phyloP scores from a whole-genome alignment of 2,797 vertebrate species.

The Thalassophryne amazonica region DNA sequence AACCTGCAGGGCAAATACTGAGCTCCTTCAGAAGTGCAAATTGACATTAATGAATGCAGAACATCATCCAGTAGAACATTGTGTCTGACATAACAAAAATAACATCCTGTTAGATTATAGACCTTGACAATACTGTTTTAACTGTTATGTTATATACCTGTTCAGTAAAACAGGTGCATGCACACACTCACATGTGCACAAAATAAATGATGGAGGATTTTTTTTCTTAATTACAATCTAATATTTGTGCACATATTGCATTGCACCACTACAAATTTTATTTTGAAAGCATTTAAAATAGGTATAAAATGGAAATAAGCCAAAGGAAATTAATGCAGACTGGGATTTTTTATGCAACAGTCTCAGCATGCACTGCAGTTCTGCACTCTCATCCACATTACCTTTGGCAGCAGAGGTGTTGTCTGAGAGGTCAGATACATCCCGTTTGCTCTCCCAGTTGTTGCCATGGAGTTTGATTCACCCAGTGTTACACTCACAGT shows the following conservation, averaged over 20 bases:
- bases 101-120: constrained; percentile 47
- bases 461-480: constrained; percentile 73
- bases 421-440: constrained; percentile 68
- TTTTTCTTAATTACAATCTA: not conserved
- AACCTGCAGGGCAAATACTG: constrained; percentile 52
- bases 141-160: constrained; percentile 2
- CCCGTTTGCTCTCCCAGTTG: constrained; percentile 74
- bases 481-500: constrained; percentile 61
- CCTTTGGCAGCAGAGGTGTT: constrained; percentile 81
- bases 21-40: constrained; percentile 46
- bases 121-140: constrained; percentile 23
- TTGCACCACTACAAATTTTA: not conserved
- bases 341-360: not conserved
- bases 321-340: not conserved
- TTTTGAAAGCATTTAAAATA: not conserved
- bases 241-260: not conserved
- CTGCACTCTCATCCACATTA: constrained; percentile 40
- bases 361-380: not conserved
- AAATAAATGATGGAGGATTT: not conserved
- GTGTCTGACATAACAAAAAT: constrained; percentile 35
- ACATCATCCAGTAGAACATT: constrained; percentile 37
- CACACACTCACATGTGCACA: not conserved
- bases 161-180: not conserved
- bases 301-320: constrained; percentile 10
- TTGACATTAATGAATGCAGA: constrained; percentile 75